Conservation (phyloP, 2,797 vertebrate species). For the Tokudaia muenninki region DNA sequence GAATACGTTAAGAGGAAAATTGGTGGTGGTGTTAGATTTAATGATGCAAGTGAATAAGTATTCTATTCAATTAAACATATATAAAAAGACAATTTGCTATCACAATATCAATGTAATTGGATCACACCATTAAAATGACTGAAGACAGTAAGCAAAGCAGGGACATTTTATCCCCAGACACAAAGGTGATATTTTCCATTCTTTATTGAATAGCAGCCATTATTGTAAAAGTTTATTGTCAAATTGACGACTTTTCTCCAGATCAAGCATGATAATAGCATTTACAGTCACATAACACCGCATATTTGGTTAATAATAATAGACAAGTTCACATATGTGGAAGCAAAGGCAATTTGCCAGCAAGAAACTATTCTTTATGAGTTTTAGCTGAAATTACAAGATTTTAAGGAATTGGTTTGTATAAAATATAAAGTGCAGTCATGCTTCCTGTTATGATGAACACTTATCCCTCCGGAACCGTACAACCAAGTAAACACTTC, state of each 20-base stretch:
- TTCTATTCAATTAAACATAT: slow-evolving; percentile 36
- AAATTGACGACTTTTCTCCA: slow-evolving; percentile 24
- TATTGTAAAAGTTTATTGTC: neutral
- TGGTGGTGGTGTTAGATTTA: neutral
- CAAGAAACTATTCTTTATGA: neutral
- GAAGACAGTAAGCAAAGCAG: neutral
- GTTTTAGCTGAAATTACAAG: slow-evolving; percentile 4
- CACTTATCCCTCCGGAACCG: neutral
- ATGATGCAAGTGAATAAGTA: slow-evolving; percentile 15
- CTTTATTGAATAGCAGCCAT: slow-evolving; percentile 9
- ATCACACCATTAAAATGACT: slow-evolving; percentile 46
- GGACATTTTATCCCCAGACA: slow-evolving; percentile 47
- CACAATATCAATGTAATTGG: slow-evolving; percentile 49
- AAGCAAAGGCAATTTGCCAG: slow-evolving; percentile 45
- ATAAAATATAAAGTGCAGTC: neutral
- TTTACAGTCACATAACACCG: neutral
- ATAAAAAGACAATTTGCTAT: neutral
- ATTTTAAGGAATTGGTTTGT: slow-evolving; percentile 27
- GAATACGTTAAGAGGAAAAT: neutral
- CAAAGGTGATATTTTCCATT: neutral
- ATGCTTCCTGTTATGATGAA: neutral
- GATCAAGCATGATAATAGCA: slow-evolving; percentile 11
- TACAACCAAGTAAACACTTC: neutral
- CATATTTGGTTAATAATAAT: neutral
- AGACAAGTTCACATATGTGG: neutral